These are phyloP conservation scores for Panthera tigris DNA, from an alignment of 2,113 vertebrate genomes.

Conservation along the genomic window DNA sequence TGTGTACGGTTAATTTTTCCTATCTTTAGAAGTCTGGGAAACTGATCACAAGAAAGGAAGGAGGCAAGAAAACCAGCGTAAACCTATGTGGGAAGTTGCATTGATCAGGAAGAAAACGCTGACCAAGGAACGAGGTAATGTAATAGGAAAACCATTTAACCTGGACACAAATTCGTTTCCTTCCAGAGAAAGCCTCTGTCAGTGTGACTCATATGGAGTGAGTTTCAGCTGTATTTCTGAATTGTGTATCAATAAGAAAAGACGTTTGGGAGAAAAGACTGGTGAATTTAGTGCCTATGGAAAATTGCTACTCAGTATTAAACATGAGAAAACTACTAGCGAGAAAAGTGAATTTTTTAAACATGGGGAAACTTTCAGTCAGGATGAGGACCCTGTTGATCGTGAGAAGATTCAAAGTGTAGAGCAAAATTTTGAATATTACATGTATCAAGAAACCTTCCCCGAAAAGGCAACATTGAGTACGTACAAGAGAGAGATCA, in stretches of 20 bases:
- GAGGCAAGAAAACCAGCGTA: slow-evolving; percentile 12
- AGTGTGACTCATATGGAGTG: slow-evolving; percentile 6
- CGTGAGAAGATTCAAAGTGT: slow-evolving; percentile 23
- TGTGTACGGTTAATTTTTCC: slow-evolving; percentile 27
- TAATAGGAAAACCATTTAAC: slow-evolving; percentile 25
- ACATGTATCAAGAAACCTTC: not conserved
- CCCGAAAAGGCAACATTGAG: not conserved
- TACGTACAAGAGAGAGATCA: not conserved
- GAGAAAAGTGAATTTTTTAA: slow-evolving; percentile 36
- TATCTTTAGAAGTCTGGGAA: slow-evolving; percentile 56
- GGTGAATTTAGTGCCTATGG: slow-evolving; percentile 41
- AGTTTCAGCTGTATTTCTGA: slow-evolving; percentile 54
- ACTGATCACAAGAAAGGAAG: slow-evolving; percentile 11
- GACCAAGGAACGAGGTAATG: not conserved
- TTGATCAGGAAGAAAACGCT: slow-evolving; percentile 36
- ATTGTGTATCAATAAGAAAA: slow-evolving; percentile 50
- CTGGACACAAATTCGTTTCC: slow-evolving; percentile 45
- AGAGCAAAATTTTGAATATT: slow-evolving; percentile 7
- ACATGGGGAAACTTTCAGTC: not conserved
- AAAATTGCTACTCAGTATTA: slow-evolving; percentile 45
- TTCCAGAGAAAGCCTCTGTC: slow-evolving; percentile 14
- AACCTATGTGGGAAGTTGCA: slow-evolving; percentile 40
- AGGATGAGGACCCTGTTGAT: not conserved
- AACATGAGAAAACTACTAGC: slow-evolving; percentile 32
- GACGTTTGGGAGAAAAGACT: not conserved